Base-by-base conservation (phyloP, 1,140 invertebrate species). In the Ceratina calcarata region DNA sequence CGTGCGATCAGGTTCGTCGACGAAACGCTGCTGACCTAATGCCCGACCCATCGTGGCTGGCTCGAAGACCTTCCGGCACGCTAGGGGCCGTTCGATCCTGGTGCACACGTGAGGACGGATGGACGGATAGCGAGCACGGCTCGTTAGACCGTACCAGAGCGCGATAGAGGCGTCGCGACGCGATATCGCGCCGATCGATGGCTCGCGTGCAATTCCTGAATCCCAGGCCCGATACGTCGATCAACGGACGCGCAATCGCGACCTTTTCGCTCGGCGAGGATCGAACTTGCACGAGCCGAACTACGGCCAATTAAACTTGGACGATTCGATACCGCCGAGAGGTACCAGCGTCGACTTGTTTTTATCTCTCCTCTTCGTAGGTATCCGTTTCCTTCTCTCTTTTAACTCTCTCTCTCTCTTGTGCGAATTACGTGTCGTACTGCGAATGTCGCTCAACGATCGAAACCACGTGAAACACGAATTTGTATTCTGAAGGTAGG, bases 21-120 rank as follows among this genome's bases (percentile, higher is more conserved):
- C 66, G 60, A 78, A 84, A 81, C 68, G 67, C 69, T 79, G 67
- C 69, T 79, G 83, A 85, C 83, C 83, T 72, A 85, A 76, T 82
- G 72, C 49, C 74, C 81, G 75, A 74, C 81, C 83, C 81, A 84
- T 82, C 83, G 67, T 13, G 49, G 7, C 15, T n/a, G 24, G 74
- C 58, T 85, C 45, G 68, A 82, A 82, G 75, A 79, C 71, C 71
- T 81, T 70, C 79, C 76, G 62, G 58, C 83, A 85, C 83, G 83
- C 83, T 67, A 85, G 55, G 81, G 70, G 57, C 61, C 81, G 74
- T 80, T 82, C 81, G 71, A 82, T 85, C 76, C 53, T 7, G 55
- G 55, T 13, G 55, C 18, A 65, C 60, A 71, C 32, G 75, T 67
- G 68, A 76, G 68, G 57, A 81, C 69, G 53, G 73, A 81, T 78